phyloP scores from a whole-genome alignment of 2,113 vertebrate genomes.

The Tonatia bakeri region DNA sequence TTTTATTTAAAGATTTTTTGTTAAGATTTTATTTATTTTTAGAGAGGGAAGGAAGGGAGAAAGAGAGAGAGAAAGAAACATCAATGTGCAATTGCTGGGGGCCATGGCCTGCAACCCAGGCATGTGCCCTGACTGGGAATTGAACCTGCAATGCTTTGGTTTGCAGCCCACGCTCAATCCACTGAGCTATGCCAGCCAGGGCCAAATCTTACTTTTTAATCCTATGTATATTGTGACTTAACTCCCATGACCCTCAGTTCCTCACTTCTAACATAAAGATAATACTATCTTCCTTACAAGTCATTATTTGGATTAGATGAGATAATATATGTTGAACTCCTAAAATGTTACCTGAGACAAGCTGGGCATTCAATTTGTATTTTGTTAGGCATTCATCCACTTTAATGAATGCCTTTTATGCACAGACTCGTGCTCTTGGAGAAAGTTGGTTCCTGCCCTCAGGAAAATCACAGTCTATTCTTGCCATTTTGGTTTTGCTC shows the following conservation, averaged over 20 bases:
- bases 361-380: background rate
- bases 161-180: too few species aligned
- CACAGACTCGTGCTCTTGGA: background rate
- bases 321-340: background rate
- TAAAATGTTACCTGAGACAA: background rate
- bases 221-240: background rate
- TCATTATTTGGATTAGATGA: background rate
- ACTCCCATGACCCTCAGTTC: background rate
- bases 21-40: too few species aligned
- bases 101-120: too few species aligned
- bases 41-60: too few species aligned
- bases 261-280: background rate
- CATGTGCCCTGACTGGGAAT: too few species aligned
- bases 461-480: background rate
- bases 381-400: background rate
- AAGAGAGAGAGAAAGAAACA: too few species aligned
- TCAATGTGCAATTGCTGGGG: too few species aligned
- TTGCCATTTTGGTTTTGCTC: background rate
- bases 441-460: background rate
- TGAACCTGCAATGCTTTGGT: too few species aligned
- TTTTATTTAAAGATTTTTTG: too few species aligned
- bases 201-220: background rate
- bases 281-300: background rate
- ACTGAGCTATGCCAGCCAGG: too few species aligned
- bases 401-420: background rate